Evolutionary conservation across 2,888 invertebrate species (phyloP).

Genomic region (Acanthosepion pharaonis): DNA sequence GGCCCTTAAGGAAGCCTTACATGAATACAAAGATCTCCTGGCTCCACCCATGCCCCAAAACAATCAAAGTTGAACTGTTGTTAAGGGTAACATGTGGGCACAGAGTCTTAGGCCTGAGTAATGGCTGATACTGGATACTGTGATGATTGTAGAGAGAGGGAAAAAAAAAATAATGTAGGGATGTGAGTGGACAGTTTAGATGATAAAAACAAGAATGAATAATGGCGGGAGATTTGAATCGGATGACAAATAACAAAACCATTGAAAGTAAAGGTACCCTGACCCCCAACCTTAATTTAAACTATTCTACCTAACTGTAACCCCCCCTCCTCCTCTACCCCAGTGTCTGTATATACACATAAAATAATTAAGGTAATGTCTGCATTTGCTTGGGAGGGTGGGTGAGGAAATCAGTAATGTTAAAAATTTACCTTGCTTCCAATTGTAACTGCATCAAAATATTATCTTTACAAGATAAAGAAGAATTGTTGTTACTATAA

Average conservation of each 20-base stretch:
- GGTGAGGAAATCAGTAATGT: too few relatives aligned
- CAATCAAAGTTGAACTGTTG: neutral
- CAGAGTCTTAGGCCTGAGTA: neutral
- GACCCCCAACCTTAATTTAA: neutral
- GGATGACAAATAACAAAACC: neutral
- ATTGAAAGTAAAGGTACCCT: neutral
- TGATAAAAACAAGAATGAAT: neutral
- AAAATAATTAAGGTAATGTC: too few relatives aligned
- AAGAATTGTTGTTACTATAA: too few relatives aligned
- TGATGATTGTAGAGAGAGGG: neutral
- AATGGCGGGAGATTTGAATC: neutral
- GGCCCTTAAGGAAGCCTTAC: conserved; percentile 87
- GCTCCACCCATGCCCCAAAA: conserved; percentile 59
- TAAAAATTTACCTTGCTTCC: too few relatives aligned
- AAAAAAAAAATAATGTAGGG: neutral
- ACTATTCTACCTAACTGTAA: neutral
- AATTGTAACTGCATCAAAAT: too few relatives aligned
- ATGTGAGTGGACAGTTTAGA: neutral
- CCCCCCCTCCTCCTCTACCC: neutral
- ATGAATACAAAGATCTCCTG: conserved; percentile 81
- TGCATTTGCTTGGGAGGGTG: too few relatives aligned
- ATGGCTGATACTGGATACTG: neutral
- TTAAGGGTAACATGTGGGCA: neutral
- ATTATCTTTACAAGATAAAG: too few relatives aligned
- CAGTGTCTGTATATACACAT: neutral